phyloP scores from a whole-genome alignment of 2,888 invertebrate genomes.

The Clivina fossor region DNA sequence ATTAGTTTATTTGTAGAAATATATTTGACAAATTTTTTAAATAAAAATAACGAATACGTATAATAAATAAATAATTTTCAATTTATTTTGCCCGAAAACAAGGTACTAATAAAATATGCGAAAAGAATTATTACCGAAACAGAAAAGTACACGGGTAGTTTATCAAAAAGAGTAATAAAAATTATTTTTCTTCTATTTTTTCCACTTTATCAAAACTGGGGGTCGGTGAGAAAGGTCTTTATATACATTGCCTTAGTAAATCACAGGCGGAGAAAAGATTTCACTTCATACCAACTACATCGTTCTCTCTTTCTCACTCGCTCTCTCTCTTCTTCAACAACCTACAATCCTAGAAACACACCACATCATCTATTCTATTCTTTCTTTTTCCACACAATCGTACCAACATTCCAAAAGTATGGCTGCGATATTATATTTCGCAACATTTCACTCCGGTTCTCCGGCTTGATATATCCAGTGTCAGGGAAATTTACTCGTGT shows the following conservation, averaged over 20 bases:
- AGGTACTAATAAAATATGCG: no score
- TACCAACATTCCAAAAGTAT: no score
- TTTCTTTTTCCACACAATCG: no score
- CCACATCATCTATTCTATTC: no score
- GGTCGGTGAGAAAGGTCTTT: constrained; percentile 20
- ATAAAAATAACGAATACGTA: no score
- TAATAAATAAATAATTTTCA: no score
- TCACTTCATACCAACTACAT: neutral
- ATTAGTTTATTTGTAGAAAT: no score
- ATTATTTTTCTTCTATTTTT: constrained; percentile 16
- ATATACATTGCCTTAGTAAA: constrained; percentile 29
- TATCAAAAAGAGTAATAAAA: no score
- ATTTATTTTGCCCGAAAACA: no score
- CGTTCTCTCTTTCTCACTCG: neutral
- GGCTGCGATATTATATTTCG: constrained; percentile 26
- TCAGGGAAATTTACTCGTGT: constrained; percentile 14
- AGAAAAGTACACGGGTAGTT: no score
- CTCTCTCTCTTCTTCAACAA: neutral
- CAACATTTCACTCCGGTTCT: constrained; percentile 6
- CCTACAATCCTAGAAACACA: neutral
- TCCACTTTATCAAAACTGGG: constrained; percentile 18
- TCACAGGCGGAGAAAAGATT: constrained; percentile 15
- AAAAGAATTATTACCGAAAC: no score
- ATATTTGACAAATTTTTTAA: no score
- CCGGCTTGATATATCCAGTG: constrained; percentile 20